phyloP scores from a whole-genome alignment of 2,888 invertebrate species.

The Brachyptera putata region DNA sequence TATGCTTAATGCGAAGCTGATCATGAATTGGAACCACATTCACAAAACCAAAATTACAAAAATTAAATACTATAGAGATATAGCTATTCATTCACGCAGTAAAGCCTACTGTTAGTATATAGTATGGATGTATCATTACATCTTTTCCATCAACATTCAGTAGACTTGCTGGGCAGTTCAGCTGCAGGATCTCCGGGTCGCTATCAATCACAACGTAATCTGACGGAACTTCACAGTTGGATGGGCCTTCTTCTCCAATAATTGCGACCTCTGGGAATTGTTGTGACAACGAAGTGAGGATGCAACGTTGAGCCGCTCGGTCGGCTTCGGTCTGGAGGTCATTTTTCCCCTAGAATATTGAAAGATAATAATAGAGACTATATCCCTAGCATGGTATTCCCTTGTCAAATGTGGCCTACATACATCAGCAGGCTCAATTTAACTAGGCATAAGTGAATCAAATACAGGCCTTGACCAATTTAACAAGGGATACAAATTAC shows the following conservation, averaged over 20 bases:
- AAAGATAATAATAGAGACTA: slow-evolving; percentile 23
- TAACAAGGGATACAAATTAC: too few relatives aligned
- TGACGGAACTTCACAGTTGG: slow-evolving; percentile 59
- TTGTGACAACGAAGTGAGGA: slow-evolving; percentile 77
- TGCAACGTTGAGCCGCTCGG: slow-evolving; percentile 89
- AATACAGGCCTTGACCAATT: too few relatives aligned
- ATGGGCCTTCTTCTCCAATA: slow-evolving; percentile 85
- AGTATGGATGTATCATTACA: too few relatives aligned
- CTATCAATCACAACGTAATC: slow-evolving; percentile 74
- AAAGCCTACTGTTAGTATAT: too few relatives aligned
- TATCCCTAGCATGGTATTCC: slow-evolving; percentile 16
- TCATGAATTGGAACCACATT: too few relatives aligned
- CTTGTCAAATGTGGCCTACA: neutral
- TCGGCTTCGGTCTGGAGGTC: slow-evolving; percentile 99
- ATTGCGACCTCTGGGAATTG: slow-evolving; percentile 81
- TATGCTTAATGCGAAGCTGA: too few relatives aligned
- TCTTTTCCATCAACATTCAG: slow-evolving; percentile 68
- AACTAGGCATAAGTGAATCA: too few relatives aligned
- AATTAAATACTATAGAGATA: too few relatives aligned
- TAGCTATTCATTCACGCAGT: too few relatives aligned
- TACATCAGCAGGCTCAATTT: neutral
- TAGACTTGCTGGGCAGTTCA: slow-evolving; percentile 65
- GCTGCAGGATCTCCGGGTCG: slow-evolving; percentile 61
- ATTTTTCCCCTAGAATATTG: slow-evolving; percentile 66
- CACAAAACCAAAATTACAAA: too few relatives aligned